Evolutionary conservation across 1,140 invertebrate genomes (phyloP).

Genomic region (Habropoda laboriosa): DNA sequence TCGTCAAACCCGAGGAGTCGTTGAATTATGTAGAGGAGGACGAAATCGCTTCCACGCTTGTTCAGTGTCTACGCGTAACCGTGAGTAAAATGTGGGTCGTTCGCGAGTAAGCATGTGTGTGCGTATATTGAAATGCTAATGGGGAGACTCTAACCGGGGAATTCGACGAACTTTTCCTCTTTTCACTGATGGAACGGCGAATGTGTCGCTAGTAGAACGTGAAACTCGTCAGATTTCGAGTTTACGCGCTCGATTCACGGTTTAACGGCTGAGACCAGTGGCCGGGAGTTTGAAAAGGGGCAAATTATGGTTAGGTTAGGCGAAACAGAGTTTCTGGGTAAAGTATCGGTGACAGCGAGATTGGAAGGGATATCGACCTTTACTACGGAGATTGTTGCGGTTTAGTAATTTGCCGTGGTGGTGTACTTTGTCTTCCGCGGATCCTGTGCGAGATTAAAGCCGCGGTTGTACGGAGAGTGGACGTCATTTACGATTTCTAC

Average conservation of each 20-base stretch:
- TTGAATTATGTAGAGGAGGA: not conserved
- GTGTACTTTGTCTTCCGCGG: no score
- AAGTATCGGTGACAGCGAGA: conserved; percentile 6
- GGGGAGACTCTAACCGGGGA: not conserved
- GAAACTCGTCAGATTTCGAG: conserved; percentile 17
- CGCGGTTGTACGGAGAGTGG: not conserved
- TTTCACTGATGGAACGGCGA: not conserved
- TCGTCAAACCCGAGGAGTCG: not conserved
- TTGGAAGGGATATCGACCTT: conserved; percentile 36
- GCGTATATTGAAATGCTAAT: conserved; percentile 1
- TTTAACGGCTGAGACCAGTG: no score
- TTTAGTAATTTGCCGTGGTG: conserved; percentile 25
- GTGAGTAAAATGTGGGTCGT: conserved; percentile 14
- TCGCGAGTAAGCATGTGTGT: conserved; percentile 26
- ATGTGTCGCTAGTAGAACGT: not conserved
- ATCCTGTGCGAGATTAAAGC: conserved; percentile 5
- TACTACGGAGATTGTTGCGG: conserved; percentile 15
- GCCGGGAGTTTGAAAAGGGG: not conserved
- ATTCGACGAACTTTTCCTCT: not conserved
- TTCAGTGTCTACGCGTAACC: conserved; percentile 9
- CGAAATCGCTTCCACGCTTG: not conserved
- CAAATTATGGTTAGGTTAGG: not conserved
- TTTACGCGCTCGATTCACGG: not conserved
- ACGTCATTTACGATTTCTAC: conserved; percentile 14
- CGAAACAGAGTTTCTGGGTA: not conserved